Evolutionary conservation across 1,140 invertebrate species (phyloP).

Genomic region (Pachypeltis micranthus): DNA sequence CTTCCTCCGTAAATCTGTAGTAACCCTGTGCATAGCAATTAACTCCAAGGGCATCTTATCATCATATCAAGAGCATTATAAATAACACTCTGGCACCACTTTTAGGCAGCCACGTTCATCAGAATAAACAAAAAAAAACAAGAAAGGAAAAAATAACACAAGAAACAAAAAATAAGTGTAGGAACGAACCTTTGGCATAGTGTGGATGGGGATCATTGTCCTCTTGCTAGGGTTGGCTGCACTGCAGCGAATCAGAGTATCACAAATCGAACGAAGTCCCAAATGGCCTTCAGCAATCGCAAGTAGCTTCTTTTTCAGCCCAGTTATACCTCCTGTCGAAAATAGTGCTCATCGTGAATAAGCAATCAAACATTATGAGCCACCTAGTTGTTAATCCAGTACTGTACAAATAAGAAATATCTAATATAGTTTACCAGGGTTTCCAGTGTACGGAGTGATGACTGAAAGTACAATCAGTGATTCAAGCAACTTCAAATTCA

Average conservation of each 20-base stretch:
- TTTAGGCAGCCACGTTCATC: too few species aligned
- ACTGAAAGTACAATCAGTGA: conserved; percentile 24
- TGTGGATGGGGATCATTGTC: conserved; percentile 34
- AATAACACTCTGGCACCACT: too few species aligned
- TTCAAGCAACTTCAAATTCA: conserved; percentile 25
- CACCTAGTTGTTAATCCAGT: not conserved
- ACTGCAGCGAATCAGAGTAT: conserved; percentile 38
- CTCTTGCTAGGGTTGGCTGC: conserved; percentile 30
- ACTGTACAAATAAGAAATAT: not conserved
- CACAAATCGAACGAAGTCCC: conserved; percentile 33
- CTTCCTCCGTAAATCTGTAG: too few species aligned
- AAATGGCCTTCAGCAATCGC: conserved; percentile 18
- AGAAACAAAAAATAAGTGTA: too few species aligned
- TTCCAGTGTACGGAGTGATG: conserved; percentile 22
- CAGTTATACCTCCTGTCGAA: conserved; percentile 17
- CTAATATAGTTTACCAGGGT: conserved; percentile 20
- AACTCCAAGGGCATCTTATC: too few species aligned
- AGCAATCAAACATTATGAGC: too few species aligned
- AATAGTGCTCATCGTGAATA: not conserved
- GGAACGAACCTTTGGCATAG: conserved; percentile 35
- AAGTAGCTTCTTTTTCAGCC: conserved; percentile 20
- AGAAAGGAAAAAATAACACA: too few species aligned
- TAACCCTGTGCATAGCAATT: too few species aligned
- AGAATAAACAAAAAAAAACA: too few species aligned
- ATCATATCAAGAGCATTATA: too few species aligned